Evolutionary conservation across 23 tunicate genomes (phyloP).

Genomic region (Ascidia mentula): DNA sequence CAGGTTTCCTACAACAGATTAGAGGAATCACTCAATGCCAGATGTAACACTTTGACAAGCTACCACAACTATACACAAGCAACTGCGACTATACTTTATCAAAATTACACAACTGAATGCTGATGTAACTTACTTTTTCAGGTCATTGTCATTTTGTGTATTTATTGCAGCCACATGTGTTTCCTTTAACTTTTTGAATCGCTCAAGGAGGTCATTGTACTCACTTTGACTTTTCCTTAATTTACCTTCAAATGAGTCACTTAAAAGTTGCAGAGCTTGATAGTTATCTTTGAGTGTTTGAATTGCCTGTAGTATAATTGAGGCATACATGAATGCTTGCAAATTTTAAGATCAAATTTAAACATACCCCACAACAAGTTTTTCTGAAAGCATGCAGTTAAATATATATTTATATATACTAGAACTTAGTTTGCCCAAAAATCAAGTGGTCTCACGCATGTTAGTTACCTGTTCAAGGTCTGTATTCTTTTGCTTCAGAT

Average conservation of each 20-base stretch:
- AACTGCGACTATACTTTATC: background rate
- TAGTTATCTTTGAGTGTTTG: conserved; percentile 65
- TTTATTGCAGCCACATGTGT: conserved; percentile 44
- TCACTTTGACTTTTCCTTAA: conserved; percentile 62
- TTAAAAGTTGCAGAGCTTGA: conserved; percentile 55
- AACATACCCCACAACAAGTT: no score
- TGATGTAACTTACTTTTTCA: background rate
- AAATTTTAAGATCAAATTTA: no score
- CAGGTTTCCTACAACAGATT: background rate
- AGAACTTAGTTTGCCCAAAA: no score
- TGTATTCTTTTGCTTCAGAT: conserved; percentile 8
- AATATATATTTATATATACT: no score
- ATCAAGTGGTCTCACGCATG: no score
- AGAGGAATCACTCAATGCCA: background rate
- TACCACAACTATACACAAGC: background rate
- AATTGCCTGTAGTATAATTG: conserved; percentile 62
- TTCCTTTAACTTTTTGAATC: conserved; percentile 37
- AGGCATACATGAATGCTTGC: no score
- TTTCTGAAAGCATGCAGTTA: no score
- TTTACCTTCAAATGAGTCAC: conserved; percentile 46
- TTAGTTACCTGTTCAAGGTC: conserved; percentile 33
- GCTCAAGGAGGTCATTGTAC: conserved; percentile 37
- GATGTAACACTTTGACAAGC: no score
- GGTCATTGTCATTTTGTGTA: conserved; percentile 36
- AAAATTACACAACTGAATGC: background rate